phyloP scores from a whole-genome alignment of 2,113 vertebrate species.

The Ifrita kowaldi region DNA sequence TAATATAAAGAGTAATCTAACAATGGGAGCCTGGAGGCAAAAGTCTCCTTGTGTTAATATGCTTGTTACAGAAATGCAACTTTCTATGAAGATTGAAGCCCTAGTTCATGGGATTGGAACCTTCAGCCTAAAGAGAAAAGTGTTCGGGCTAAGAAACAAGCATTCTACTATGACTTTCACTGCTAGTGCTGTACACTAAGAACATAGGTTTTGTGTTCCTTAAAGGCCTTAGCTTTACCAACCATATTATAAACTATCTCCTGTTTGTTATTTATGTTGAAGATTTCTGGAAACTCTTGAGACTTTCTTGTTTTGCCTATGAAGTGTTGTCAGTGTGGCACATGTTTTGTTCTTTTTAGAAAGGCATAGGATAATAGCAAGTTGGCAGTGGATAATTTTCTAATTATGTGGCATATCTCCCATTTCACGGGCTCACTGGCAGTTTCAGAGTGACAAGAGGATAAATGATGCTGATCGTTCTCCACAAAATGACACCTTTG shows the following conservation, averaged over 20 bases:
- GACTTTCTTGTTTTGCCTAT: conserved; percentile 34
- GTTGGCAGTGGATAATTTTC: conserved; percentile 10
- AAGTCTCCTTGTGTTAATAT: neutral
- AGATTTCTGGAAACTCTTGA: conserved; percentile 65
- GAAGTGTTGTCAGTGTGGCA: conserved; percentile 51
- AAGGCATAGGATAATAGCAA: neutral
- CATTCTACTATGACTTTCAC: neutral
- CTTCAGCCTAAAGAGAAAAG: conserved; percentile 71
- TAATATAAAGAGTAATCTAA: neutral
- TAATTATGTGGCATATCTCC: neutral
- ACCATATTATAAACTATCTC: conserved; percentile 69
- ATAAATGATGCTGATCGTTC: neutral
- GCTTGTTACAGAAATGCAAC: neutral
- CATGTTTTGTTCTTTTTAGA: conserved; percentile 62
- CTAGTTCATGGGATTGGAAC: neutral
- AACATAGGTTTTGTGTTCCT: conserved; percentile 74
- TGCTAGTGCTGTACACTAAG: neutral
- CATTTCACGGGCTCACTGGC: neutral
- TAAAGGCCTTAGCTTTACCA: conserved; percentile 75
- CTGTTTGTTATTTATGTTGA: conserved; percentile 73
- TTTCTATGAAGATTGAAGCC: neutral
- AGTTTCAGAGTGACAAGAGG: neutral
- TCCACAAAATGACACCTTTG: neutral
- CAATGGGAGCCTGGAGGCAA: neutral
- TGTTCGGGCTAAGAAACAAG: conserved; percentile 54